Evolutionary conservation across 2,888 invertebrate genomes (phyloP), one percentile per base, ranked within the genome.

Genomic region (Paralinhomoeus sp.): DNA sequence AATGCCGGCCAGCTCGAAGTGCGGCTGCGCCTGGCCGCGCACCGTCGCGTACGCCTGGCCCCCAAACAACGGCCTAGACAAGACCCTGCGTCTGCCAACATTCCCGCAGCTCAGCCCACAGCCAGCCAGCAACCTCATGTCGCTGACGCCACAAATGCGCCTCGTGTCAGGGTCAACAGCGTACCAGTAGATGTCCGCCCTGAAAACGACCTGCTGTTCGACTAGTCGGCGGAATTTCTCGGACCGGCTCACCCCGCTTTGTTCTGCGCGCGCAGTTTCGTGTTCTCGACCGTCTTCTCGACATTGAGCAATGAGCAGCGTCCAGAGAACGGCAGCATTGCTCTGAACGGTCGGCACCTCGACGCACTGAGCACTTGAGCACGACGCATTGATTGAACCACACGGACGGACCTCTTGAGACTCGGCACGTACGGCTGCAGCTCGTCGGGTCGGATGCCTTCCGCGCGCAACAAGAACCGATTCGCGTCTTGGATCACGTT

Each of bases 171-270:
- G 57, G 45, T 60, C 56, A 20, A 55, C 51, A 1, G 61, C 53
- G 41, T 57, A 61, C 55, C 56, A 58, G 38, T 50, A 51, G 37
- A 56, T 48, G 41, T 58, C 54, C 2, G 54, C 51, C n/a, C 52
- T 47, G 23, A 12, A 47, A 34, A 40, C 15, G 13, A 23, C 22
- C 40, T 23, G 23, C 37, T 15, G 33, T 17, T 27, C 7, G 12
- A 24, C 20, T 9, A 17, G n/a, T 13, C 7, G 31, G 15, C 12
- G 13, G 31, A 18, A n/a, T 36, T 43, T 31, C 33, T 17, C 13
- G n/a, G n/a, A n/a, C n/a, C n/a, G n/a, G n/a, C n/a, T n/a, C 3
- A 43, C 27, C 17, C 37, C 12, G 24, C 13, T 35, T 35, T 36
- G n/a, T 50, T 45, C 27, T 52, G 49, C 37, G 46, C 48, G 42